Base-by-base conservation (phyloP, 2,113 vertebrate species). In the Sapajus apella region DNA sequence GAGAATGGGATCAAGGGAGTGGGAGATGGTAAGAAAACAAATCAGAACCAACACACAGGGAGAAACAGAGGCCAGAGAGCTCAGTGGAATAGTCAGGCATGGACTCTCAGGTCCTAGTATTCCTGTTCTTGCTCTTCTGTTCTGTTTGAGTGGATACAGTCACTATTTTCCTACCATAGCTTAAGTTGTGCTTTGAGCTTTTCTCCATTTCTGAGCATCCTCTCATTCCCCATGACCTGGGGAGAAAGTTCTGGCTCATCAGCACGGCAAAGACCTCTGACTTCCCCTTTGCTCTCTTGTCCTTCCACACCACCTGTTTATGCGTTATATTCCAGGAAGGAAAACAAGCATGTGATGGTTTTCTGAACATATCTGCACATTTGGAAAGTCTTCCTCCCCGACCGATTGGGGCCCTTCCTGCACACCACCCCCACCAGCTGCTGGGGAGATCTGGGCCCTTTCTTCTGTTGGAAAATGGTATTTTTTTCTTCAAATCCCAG, bases 91-190 rank as follows among this genome's bases (percentile, higher is more conserved):
- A 1, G 5, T 10, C 5, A 25, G 35, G 8, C 37, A 11, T 17
- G 6, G 32, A 14, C 17, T 30, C 16, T n/a, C 5, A 3, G 45
- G 32, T 32, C 16, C 72, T 16, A 3, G 20, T 8, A 4, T n/a
- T 17, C 32, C 23, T 8, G n/a, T 58, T 45, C 14, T 72, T 3
- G 8, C 11, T 56, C 52, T 32, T 23, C 2, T 9, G n/a, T 47
- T 45, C 47, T 32, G 37, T 3, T 0, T 2, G 14, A 83, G 45
- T 23, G 1, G 3, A 66, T 2, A 17, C 14, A 5, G 2, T 75
- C 37, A 84, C 77, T 16, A 13, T 37, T 55, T 79, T 45, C 58
- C 61, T 52, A 2, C 20, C 14, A n/a, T 5, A 12, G 17, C 35
- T n/a, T 43, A 35, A 30, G 3, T 6, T 16, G n/a, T 37, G 43